Conservation (phyloP, 2,113 vertebrate species). For the Marcusenius ussheri region DNA sequence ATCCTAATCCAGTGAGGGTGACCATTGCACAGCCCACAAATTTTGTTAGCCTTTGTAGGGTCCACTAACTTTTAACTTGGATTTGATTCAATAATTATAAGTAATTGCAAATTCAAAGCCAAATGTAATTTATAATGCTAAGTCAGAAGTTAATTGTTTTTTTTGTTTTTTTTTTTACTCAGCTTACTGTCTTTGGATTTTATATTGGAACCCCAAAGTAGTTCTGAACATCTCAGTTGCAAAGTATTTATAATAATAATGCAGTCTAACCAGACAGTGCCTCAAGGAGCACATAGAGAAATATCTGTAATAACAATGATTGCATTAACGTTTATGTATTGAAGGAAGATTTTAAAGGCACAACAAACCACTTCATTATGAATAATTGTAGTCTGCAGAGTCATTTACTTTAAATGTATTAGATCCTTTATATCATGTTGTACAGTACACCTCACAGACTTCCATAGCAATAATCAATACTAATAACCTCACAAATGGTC, state of each 20-base stretch:
- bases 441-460: neutral
- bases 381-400: neutral
- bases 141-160: neutral
- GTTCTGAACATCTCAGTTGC: neutral
- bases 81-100: neutral
- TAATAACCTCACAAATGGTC: conserved; percentile 14
- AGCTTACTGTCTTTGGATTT: neutral
- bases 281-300: neutral
- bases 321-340: neutral
- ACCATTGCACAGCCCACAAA: conserved; percentile 8
- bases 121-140: neutral
- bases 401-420: neutral
- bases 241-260: neutral
- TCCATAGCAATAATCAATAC: neutral
- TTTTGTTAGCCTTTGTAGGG: neutral
- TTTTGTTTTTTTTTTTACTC: neutral
- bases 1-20: conserved; percentile 25
- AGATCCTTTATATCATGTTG: neutral
- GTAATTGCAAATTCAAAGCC: neutral
- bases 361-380: neutral
- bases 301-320: neutral
- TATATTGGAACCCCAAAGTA: neutral
- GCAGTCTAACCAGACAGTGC: neutral
- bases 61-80: neutral
- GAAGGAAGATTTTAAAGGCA: neutral